These are phyloP conservation scores for Eupithecia centaureata DNA, from an alignment of 2,888 invertebrate genomes.

Conservation along the genomic window DNA sequence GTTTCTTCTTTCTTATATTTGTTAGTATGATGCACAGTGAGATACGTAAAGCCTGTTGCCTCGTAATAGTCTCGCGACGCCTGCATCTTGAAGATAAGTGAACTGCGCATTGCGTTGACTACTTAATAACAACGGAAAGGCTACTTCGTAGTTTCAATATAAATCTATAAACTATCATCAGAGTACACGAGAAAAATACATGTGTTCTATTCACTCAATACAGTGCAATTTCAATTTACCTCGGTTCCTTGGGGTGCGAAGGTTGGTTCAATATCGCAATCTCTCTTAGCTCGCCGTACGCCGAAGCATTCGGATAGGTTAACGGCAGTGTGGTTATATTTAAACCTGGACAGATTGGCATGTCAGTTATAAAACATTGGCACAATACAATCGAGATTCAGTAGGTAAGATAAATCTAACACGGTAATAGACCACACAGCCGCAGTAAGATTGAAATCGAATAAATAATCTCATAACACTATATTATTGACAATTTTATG, in stretches of 20 bases:
- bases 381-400: slow-evolving; percentile 57
- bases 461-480: slow-evolving; percentile 53
- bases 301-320: slow-evolving; percentile 63
- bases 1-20: neutral
- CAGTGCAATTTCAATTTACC: slow-evolving; percentile 79
- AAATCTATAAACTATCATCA: slow-evolving; percentile 16
- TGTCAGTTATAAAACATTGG: slow-evolving; percentile 69
- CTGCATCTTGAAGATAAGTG: neutral
- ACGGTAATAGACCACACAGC: slow-evolving; percentile 70
- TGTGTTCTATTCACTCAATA: slow-evolving; percentile 65
- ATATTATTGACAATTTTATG: slow-evolving; percentile 55
- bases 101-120: neutral
- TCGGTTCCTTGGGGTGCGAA: slow-evolving; percentile 73
- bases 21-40: neutral
- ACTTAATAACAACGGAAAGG: neutral
- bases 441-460: slow-evolving; percentile 46
- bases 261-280: slow-evolving; percentile 54
- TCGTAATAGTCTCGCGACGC: neutral
- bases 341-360: slow-evolving; percentile 81
- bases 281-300: slow-evolving; percentile 70
- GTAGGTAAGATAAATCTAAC: slow-evolving; percentile 44
- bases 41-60: neutral
- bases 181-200: slow-evolving; percentile 39
- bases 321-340: slow-evolving; percentile 80
- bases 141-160: slow-evolving; percentile 7